These are phyloP conservation scores for Coenonympha arcania DNA, from an alignment of 2,888 invertebrate species.

Conservation along the genomic window DNA sequence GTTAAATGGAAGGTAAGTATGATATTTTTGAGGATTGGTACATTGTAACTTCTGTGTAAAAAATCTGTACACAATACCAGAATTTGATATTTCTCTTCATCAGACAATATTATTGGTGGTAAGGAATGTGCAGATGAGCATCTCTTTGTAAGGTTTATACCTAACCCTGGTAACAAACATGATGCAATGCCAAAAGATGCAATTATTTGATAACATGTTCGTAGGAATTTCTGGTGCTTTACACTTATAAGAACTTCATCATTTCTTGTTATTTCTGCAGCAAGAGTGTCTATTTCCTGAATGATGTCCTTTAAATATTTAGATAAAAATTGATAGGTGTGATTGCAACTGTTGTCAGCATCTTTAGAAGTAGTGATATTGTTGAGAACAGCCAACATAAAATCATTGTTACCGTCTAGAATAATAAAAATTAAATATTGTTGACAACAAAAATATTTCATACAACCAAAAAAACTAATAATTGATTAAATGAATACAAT, in stretches of 20 bases:
- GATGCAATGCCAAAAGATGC: constrained; percentile 78
- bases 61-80: constrained; percentile 67
- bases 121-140: constrained; percentile 49
- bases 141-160: constrained; percentile 65
- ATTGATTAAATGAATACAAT: too few species aligned
- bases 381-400: constrained; percentile 32
- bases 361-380: background rate
- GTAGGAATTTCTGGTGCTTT: constrained; percentile 77
- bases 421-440: too few species aligned
- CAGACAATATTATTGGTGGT: constrained; percentile 47
- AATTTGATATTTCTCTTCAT: constrained; percentile 69
- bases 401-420: constrained; percentile 41
- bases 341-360: constrained; percentile 12
- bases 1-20: constrained; percentile 73
- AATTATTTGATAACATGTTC: constrained; percentile 76
- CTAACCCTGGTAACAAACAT: constrained; percentile 78
- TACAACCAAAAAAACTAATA: too few species aligned
- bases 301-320: constrained; percentile 60
- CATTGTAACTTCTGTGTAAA: constrained; percentile 60
- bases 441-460: too few species aligned
- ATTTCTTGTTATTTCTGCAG: constrained; percentile 42
- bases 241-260: constrained; percentile 75
- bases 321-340: constrained; percentile 41
- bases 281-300: constrained; percentile 55
- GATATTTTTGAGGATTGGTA: constrained; percentile 71